These are phyloP conservation scores for Theonella swinhoei DNA, from an alignment of 37 sponge, comb jelly and placozoan genomes.

Conservation along the genomic window DNA sequence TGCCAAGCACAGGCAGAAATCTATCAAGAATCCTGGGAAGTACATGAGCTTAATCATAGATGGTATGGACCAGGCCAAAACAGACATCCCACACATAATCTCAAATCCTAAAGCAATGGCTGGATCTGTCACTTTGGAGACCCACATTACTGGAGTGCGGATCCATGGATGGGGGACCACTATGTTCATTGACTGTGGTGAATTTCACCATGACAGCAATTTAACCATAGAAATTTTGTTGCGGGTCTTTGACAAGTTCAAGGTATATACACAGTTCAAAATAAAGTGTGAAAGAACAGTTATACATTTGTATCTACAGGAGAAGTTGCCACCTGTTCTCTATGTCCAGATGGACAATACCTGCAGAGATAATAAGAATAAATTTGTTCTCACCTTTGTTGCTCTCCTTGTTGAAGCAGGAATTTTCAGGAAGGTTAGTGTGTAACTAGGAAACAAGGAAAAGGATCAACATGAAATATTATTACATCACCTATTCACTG, in stretches of 20 bases:
- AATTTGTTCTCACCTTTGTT: constrained; percentile 36
- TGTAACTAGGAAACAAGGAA: too few species aligned
- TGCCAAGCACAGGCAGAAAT: constrained; percentile 16
- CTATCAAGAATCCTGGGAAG: constrained; percentile 1
- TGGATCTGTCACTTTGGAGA: not conserved
- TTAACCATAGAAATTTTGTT: constrained; percentile 11
- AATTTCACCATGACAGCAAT: constrained; percentile 39
- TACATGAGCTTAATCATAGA: constrained; percentile 27
- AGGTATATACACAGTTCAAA: not conserved
- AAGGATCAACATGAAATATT: not conserved
- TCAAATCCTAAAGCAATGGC: constrained; percentile 16
- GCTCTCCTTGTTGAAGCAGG: constrained; percentile 26
- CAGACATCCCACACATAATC: constrained; percentile 15
- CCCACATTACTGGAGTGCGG: constrained; percentile 21
- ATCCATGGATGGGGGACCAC: constrained; percentile 8
- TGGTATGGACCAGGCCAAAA: constrained; percentile 52
- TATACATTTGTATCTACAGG: not conserved
- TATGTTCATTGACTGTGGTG: not conserved
- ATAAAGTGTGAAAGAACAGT: not conserved
- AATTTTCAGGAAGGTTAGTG: constrained; percentile 51
- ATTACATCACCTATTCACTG: not conserved
- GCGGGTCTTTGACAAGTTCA: not conserved
- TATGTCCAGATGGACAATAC: too few species aligned
- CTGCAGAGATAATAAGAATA: constrained; percentile 43
- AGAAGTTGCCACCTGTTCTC: too few species aligned